Evolutionary conservation across 2,888 invertebrate species (phyloP), one percentile per base, ranked within the genome.

Genomic region (Erebia ligea): DNA sequence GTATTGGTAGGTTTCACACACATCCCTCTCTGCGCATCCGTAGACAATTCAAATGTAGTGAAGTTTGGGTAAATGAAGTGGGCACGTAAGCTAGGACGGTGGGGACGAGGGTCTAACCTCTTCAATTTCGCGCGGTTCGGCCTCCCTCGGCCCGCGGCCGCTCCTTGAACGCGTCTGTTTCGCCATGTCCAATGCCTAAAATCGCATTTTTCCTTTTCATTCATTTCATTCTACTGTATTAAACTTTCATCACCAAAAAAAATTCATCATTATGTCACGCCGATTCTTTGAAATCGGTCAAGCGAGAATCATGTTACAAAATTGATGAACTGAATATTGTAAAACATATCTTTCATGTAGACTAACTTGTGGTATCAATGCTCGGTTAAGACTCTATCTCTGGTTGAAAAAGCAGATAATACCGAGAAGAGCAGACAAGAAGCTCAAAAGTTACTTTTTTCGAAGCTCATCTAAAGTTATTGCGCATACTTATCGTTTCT

Each of bases 121-220:
- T 82, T 95, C 95, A 81, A 96, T 96, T 82, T 96, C 96, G 75
- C 95, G 94, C 73, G 95, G 94, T 87, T 97, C 97, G 77, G 96
- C 94, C 76, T 95, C 95, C 77, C 95, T 96, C 78, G 96, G 95
- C 5, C 67, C 67, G 74, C 96, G 94, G 71, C 94, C 95, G 81
- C 95, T 95, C 72, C 96, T 95, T 80, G 97, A 96, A 86, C 98
- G 97, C 70, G 98, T 96, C 94, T 98, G 98, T 93, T 98, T 98
- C 85, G 98, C 98, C 86, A 98, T 96, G 94, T 98, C 98, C 94
- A 98, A 94, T 76, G 98, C 98, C 97, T 97, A 91, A 68, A 73
- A 74, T 52, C 63, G 66, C 73, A 73, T 42, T 68, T 64, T 61
- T 65, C 56, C 59, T n/a, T 42, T 50, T 52, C 40, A 34, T 54